Percentiles rank a stretch among this genome's conserved stretches.
Evolutionary conservation across 30 jellyfish, hydroid and myxozoan genomes (phyloP).

Genomic region (Chrysaora quinquecirrha): DNA sequence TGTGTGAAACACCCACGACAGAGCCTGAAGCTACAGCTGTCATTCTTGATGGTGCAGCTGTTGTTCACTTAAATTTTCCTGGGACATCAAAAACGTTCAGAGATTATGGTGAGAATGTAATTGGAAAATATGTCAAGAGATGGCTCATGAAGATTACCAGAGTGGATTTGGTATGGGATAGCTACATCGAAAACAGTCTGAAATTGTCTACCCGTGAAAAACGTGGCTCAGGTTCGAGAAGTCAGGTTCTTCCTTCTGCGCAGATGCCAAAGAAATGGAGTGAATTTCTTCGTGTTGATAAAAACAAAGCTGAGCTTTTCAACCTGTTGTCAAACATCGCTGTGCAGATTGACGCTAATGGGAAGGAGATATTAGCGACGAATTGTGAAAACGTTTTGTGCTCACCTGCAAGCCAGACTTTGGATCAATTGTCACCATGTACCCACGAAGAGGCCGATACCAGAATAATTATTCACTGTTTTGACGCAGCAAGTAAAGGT

Average conservation of each 20-base stretch:
- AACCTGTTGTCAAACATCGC: conserved; percentile 20
- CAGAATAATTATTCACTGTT: neutral
- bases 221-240: conserved; percentile 55
- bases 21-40: conserved; percentile 34
- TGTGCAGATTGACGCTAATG: conserved; percentile 21
- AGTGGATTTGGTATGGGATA: conserved; percentile 58
- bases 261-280: conserved; percentile 47
- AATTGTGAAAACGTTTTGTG: conserved; percentile 11
- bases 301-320: conserved; percentile 52
- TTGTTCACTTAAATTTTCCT: conserved; percentile 39
- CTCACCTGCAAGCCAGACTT: neutral
- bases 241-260: conserved; percentile 22
- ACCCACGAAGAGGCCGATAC: conserved; percentile 32
- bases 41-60: conserved; percentile 67
- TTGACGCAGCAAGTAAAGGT: conserved; percentile 37
- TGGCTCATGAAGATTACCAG: conserved; percentile 14
- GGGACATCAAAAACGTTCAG: conserved; percentile 16
- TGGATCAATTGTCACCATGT: conserved; percentile 38
- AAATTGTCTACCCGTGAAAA: conserved; percentile 36
- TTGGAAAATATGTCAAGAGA: conserved; percentile 12
- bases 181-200: conserved; percentile 31
- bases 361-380: conserved; percentile 29
- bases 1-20: conserved; percentile 5
- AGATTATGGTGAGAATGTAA: conserved; percentile 33
- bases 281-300: conserved; percentile 40